phyloP scores from a whole-genome alignment of 2,888 invertebrate genomes.

The Junonia oenone region DNA sequence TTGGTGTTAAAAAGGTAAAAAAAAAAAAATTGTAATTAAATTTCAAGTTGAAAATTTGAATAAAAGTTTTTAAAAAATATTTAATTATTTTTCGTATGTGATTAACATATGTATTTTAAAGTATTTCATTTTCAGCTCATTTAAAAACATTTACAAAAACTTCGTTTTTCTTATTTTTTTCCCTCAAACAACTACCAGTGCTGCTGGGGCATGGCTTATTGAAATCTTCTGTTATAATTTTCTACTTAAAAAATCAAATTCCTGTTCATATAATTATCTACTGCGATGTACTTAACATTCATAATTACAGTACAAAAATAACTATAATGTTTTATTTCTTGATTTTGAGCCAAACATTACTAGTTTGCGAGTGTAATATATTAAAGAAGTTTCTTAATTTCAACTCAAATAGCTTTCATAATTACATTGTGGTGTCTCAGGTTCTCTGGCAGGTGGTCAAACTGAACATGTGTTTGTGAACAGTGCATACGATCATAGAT shows the following conservation, averaged over 20 bases:
- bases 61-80: not conserved
- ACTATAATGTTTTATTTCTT: constrained; percentile 37
- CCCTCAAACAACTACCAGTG: too few relatives aligned
- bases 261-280: not conserved
- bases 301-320: constrained; percentile 31
- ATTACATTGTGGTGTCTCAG: constrained; percentile 39
- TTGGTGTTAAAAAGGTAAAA: not conserved
- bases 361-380: constrained; percentile 48
- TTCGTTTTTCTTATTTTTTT: too few relatives aligned
- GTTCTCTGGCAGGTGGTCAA: constrained; percentile 37
- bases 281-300: constrained; percentile 32
- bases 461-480: not conserved
- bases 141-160: too few relatives aligned
- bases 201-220: too few relatives aligned
- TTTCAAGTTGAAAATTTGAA: not conserved
- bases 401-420: constrained; percentile 44
- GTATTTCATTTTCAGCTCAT: too few relatives aligned
- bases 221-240: not conserved
- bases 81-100: not conserved
- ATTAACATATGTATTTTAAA: too few relatives aligned
- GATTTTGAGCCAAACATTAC: constrained; percentile 44
- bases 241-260: not conserved
- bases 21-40: not conserved
- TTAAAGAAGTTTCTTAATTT: constrained; percentile 37
- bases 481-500: not conserved